Percentiles rank a stretch among this genome's conserved stretches.
These are phyloP conservation scores for Montipora sp. DNA, from an alignment of 64 coral and sea anemone genomes.

Conservation along the genomic window DNA sequence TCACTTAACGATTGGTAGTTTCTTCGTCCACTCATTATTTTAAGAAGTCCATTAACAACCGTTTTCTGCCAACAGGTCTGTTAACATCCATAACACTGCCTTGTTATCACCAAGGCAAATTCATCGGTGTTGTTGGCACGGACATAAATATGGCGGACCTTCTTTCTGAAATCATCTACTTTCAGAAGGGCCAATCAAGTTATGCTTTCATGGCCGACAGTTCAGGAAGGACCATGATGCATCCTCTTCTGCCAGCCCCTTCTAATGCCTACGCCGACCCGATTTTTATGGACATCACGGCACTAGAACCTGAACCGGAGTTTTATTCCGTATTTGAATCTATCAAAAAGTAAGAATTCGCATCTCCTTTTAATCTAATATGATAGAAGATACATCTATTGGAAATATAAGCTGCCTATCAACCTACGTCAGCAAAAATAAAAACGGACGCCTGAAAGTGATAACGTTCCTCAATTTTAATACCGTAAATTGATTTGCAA, in stretches of 20 bases:
- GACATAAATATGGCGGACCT: constrained; percentile 69
- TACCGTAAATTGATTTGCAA: too few species aligned
- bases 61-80: constrained; percentile 36
- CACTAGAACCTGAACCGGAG: constrained; percentile 49
- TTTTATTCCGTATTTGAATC: constrained; percentile 33
- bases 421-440: too few species aligned
- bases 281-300: constrained; percentile 71
- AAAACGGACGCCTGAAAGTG: too few species aligned
- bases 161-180: constrained; percentile 69
- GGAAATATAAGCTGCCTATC: too few species aligned
- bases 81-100: constrained; percentile 62
- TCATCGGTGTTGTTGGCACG: constrained; percentile 68
- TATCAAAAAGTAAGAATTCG: constrained; percentile 41
- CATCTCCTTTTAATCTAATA: too few species aligned
- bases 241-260: constrained; percentile 70
- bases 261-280: constrained; percentile 38
- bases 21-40: too few species aligned
- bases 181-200: constrained; percentile 58
- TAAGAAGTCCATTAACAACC: too few species aligned
- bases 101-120: constrained; percentile 64
- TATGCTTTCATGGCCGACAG: constrained; percentile 74
- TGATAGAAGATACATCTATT: too few species aligned
- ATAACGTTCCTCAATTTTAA: too few species aligned
- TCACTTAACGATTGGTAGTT: too few species aligned
- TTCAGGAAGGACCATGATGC: constrained; percentile 70